A percentile compares a stretch with the other conserved stretches of the same genome.
phyloP scores from a whole-genome alignment of 2,797 vertebrate species.

The Paedocypris micromegethes region DNA sequence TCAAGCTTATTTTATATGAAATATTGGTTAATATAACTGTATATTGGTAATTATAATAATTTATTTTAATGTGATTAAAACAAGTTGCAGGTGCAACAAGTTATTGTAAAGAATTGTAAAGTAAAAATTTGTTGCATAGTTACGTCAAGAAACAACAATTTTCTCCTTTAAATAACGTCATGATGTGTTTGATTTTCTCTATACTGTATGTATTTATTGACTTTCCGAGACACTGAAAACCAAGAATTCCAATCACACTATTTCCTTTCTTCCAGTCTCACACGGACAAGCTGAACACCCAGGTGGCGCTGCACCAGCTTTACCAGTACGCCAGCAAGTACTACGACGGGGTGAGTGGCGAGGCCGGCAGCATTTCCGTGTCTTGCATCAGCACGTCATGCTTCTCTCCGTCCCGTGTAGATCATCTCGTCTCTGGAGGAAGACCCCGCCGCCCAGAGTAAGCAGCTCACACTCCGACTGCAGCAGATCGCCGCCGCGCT shows the following conservation, averaged over 20 bases:
- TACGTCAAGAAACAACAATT: too few species aligned
- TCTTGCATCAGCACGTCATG: background rate
- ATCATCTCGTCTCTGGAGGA: conserved; percentile 38
- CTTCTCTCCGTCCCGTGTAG: conserved; percentile 4
- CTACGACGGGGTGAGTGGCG: conserved; percentile 84
- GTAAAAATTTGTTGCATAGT: too few species aligned
- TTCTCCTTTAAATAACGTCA: too few species aligned
- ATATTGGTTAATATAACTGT: too few species aligned
- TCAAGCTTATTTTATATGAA: too few species aligned
- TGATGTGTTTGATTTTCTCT: too few species aligned
- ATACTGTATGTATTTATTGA: too few species aligned
- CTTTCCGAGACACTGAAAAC: too few species aligned
- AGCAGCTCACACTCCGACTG: conserved; percentile 81
- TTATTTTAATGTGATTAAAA: too few species aligned
- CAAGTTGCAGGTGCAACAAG: too few species aligned
- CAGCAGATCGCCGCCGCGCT: conserved; percentile 82
- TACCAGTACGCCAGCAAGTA: conserved; percentile 98
- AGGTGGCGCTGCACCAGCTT: conserved; percentile 91
- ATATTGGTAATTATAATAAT: too few species aligned
- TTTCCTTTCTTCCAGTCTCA: conserved; percentile 69
- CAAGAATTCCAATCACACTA: background rate
- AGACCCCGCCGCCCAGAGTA: conserved; percentile 72
- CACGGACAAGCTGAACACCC: conserved; percentile 89
- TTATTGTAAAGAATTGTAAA: too few species aligned
- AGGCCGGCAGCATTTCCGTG: background rate